phyloP scores from a whole-genome alignment of 1,140 invertebrate species.

The Bombus impatiens region DNA sequence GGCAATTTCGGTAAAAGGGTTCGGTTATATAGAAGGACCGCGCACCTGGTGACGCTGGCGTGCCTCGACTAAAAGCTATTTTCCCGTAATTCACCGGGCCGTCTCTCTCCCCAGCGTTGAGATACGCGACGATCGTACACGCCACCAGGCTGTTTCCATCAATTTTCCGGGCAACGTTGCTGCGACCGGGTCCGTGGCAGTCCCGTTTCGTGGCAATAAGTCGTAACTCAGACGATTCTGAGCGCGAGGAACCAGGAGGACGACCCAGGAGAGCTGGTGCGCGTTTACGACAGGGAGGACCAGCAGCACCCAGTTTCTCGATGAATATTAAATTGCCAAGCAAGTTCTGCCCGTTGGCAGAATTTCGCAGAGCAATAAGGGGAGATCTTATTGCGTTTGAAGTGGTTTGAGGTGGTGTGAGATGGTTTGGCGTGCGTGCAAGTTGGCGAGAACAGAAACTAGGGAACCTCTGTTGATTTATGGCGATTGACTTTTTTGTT shows the following conservation, averaged over 20 bases:
- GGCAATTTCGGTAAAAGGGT: constrained; percentile 78
- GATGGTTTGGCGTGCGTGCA: background rate
- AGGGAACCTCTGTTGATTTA: background rate
- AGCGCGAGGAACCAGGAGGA: background rate
- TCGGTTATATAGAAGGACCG: constrained; percentile 64
- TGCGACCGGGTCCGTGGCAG: background rate
- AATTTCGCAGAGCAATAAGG: background rate
- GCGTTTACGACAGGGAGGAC: constrained; percentile 9
- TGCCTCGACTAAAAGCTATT: constrained; percentile 71
- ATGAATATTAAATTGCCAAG: constrained; percentile 26
- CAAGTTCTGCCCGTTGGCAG: background rate
- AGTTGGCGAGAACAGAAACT: background rate
- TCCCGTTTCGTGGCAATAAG: constrained; percentile 33
- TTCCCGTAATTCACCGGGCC: constrained; percentile 68
- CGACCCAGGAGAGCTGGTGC: background rate
- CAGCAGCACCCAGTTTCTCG: background rate
- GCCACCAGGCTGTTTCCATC: constrained; percentile 49
- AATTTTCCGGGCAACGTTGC: constrained; percentile 54
- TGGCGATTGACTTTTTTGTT: background rate
- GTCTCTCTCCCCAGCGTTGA: constrained; percentile 21
- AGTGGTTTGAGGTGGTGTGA: background rate
- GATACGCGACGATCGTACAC: constrained; percentile 52
- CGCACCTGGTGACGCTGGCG: constrained; percentile 68
- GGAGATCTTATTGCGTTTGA: background rate
- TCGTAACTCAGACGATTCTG: constrained; percentile 35